Evolutionary conservation across 2,113 vertebrate species (phyloP).

Genomic region (Solea senegalensis): DNA sequence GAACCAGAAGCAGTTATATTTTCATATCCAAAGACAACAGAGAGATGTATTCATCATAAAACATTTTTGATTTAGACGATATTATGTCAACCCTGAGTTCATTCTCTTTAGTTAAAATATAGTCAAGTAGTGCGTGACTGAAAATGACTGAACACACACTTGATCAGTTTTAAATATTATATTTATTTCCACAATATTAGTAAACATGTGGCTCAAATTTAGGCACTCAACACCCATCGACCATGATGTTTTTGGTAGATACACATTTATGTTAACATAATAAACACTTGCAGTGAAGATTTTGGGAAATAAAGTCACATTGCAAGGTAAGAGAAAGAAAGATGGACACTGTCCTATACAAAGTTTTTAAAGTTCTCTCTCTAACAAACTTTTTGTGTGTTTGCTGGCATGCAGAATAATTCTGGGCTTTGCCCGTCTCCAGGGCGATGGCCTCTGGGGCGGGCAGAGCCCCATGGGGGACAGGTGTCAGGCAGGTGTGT

Average conservation of each 20-base stretch:
- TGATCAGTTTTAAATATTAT: constrained; percentile 64
- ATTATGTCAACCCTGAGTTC: too few species aligned
- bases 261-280: too few species aligned
- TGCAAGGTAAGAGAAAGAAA: constrained; percentile 8
- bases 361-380: constrained; percentile 64
- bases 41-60: too few species aligned
- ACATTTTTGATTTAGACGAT: too few species aligned
- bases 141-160: too few species aligned
- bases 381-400: constrained; percentile 73
- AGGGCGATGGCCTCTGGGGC: constrained; percentile 81
- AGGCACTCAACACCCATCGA: background rate
- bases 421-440: constrained; percentile 77
- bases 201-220: constrained; percentile 29
- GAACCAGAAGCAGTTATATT: too few species aligned
- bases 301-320: too few species aligned
- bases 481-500: constrained; percentile 90
- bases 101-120: too few species aligned
- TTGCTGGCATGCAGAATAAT: constrained; percentile 79
- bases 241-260: background rate
- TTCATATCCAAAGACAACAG: too few species aligned
- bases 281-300: too few species aligned
- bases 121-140: too few species aligned
- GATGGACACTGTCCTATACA: constrained; percentile 71
- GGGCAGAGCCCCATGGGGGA: constrained; percentile 84
- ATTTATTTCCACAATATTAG: constrained; percentile 40